Conservation (phyloP, 2,888 invertebrate genomes). For the Eristalis arbustorum region DNA sequence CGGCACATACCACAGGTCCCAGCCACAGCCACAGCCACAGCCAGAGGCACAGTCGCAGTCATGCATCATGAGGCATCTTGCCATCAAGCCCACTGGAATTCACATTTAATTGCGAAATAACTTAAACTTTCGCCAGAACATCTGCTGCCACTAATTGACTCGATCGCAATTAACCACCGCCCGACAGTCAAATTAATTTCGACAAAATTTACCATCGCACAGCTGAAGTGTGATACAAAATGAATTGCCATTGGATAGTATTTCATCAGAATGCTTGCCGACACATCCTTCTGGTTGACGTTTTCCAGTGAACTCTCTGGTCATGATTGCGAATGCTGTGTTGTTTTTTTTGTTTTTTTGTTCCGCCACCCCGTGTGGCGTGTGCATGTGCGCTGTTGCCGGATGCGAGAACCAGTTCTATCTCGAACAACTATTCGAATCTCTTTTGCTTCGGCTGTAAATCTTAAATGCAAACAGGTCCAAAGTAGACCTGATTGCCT, state of each 20-base stretch:
- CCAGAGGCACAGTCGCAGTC: too few relatives aligned
- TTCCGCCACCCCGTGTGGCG: conserved; percentile 23
- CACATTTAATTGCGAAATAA: conserved; percentile 19
- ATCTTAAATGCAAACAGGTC: conserved; percentile 45
- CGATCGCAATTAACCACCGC: not conserved
- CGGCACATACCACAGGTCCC: not conserved
- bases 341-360: too few relatives aligned
- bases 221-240: not conserved
- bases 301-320: conserved; percentile 38
- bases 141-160: not conserved
- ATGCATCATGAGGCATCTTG: conserved; percentile 6
- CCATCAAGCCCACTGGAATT: not conserved
- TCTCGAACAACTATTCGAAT: conserved; percentile 17
- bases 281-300: conserved; percentile 29
- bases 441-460: conserved; percentile 12
- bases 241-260: not conserved
- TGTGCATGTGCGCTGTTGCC: conserved; percentile 4
- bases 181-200: not conserved
- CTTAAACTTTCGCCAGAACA: not conserved
- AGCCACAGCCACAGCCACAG: not conserved
- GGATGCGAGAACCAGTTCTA: conserved; percentile 64
- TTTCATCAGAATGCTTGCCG: not conserved
- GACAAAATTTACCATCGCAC: too few relatives aligned
- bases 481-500: conserved; percentile 11
- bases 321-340: conserved; percentile 4